Base-by-base conservation (phyloP, 2,113 vertebrate genomes). In the Ophthalmolycus amberensis region DNA sequence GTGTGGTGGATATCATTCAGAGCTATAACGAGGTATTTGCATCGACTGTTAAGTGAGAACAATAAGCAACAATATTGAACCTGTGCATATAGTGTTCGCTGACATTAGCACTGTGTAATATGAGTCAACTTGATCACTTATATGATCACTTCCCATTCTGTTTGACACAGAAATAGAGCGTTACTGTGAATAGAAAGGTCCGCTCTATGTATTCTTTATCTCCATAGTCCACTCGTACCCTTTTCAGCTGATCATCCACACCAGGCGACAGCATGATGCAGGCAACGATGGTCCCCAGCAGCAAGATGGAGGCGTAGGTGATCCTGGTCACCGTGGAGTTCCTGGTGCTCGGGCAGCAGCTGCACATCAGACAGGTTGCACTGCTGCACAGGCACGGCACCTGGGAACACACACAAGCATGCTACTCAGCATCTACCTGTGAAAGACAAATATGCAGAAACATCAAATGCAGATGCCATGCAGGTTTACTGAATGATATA, bases 241-340 rank as follows among this genome's bases (percentile, higher is more conserved):
- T 95, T 88, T 96, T 97, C 50, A 99, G 95, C 79, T 97, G 95
- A 4, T 92, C 85, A 27, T 97, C 96, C 77, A 98, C 93, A 7
- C 94, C 95, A 0, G 97, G 96, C 0, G 90, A 94, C 88, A 96
- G 91, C 97, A 99, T 98, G 77, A 99, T 91, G 75, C 94, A 96
- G 77, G 96, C 96, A 0, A 97, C 80, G 1, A 93, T 3, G 9
- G 98, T 97, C 8, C 96, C 96, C 27, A 99, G 92, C 65, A 99
- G 52, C 77, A 99, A 90, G 67, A 98, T 94, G 75, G 85, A 95
- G 83, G 97, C 96, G 38, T 99, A 99, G 85, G 97, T 92, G 50
- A 99, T 83, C 3, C 98, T 96, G 0, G 97, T 99, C 89, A 98
- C 90, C 0, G 94, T 97, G 54, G 98, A 99, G 77, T 97, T 99